A percentile compares a stretch with the other conserved stretches of the same genome.
Evolutionary conservation across 2,797 vertebrate genomes (phyloP).

Genomic region (Microctenopoma steveboyesi): DNA sequence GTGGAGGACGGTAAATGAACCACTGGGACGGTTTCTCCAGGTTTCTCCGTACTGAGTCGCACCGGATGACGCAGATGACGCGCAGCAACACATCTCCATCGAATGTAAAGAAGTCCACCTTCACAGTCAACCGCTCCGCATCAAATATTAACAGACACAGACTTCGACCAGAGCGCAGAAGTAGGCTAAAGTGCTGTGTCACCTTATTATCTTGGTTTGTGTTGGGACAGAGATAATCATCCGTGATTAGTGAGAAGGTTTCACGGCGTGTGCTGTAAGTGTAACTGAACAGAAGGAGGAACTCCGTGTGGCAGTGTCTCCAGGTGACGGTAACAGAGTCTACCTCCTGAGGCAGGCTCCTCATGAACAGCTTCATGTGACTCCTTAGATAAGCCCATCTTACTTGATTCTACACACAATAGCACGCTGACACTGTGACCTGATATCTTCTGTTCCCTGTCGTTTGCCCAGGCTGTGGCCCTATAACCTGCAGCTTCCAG

Average conservation of each 20-base stretch:
- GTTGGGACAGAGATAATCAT: conserved; percentile 25
- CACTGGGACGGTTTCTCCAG: background rate
- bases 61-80: background rate
- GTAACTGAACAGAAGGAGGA: background rate
- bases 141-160: background rate
- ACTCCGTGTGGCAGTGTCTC: background rate
- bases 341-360: no score
- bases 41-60: background rate
- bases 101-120: background rate
- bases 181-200: background rate
- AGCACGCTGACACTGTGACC: no score
- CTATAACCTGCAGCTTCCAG: background rate
- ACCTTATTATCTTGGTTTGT: conserved; percentile 12
- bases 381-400: no score
- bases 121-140: background rate
- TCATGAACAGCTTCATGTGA: no score
- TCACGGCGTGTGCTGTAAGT: conserved; percentile 1
- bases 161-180: background rate
- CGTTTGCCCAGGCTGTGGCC: conserved; percentile 8
- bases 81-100: background rate
- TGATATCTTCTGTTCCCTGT: no score
- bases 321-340: no score
- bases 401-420: no score
- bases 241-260: background rate
- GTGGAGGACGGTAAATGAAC: background rate